phyloP scores from a whole-genome alignment of 37 sponge, comb jelly and placozoan species.

The Cladorhizidae sp. region DNA sequence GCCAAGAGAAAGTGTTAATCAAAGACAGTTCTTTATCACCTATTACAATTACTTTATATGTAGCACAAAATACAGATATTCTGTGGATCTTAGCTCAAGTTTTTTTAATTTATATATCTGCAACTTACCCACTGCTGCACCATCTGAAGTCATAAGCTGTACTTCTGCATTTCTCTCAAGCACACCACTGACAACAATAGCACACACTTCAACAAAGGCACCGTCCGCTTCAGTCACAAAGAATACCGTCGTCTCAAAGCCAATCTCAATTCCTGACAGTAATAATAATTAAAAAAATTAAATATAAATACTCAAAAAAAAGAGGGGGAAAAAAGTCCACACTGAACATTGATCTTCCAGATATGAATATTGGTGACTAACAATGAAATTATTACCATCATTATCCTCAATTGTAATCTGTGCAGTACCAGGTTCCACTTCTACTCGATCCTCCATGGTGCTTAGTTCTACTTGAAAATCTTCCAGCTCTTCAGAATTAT shows the following conservation, averaged over 20 bases:
- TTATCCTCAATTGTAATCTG: constrained; percentile 25
- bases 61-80: no score
- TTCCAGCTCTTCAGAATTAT: not conserved
- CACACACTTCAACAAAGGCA: not conserved
- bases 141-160: not conserved
- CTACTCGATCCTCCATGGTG: not conserved
- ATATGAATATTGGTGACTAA: no score
- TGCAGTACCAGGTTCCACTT: constrained; percentile 19
- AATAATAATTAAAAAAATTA: no score
- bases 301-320: no score
- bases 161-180: not conserved
- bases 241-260: not conserved
- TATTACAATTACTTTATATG: no score
- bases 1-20: no score
- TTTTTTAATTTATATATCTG: no score
- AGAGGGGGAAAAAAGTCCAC: no score
- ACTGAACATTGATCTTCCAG: no score
- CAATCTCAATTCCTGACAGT: not conserved
- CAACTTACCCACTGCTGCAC: constrained; percentile 1
- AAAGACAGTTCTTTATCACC: no score
- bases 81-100: no score
- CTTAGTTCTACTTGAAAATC: not conserved
- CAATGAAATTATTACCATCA: constrained; percentile 11
- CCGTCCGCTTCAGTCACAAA: not conserved
- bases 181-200: not conserved